phyloP scores from a whole-genome alignment of 2,113 vertebrate species.

The Sclerurus mexicanus region DNA sequence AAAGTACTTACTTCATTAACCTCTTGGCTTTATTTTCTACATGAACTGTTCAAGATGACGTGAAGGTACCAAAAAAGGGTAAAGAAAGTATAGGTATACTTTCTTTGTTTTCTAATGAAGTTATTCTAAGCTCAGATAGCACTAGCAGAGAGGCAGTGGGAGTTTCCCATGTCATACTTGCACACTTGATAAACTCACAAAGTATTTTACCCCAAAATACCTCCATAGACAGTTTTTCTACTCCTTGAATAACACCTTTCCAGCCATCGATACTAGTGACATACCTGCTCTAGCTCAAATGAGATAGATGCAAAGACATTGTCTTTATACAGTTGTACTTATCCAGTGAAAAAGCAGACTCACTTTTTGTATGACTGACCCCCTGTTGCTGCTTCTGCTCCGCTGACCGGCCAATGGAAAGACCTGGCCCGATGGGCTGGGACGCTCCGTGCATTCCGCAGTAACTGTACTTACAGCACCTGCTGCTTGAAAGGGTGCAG shows the following conservation, averaged over 20 bases:
- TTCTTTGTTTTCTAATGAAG: background rate
- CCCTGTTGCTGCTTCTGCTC: conserved; percentile 81
- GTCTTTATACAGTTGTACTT: background rate
- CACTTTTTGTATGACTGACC: conserved; percentile 85
- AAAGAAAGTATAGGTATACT: background rate
- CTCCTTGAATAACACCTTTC: background rate
- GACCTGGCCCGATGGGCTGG: conserved; percentile 75
- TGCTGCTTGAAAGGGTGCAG: conserved; percentile 83
- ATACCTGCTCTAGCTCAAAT: background rate
- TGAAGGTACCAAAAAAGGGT: background rate
- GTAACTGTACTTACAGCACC: conserved; percentile 81
- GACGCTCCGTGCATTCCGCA: conserved; percentile 85
- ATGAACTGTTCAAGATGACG: background rate
- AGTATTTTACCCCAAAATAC: background rate
- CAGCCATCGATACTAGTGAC: background rate
- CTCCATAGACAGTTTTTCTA: background rate
- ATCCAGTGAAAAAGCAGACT: background rate
- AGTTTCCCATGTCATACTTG: background rate
- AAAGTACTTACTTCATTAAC: background rate
- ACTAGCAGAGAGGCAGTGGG: background rate
- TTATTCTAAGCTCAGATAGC: background rate
- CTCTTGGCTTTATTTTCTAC: background rate
- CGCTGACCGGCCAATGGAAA: conserved; percentile 82
- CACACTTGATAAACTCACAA: background rate
- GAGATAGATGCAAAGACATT: background rate